Evolutionary conservation across 2,888 invertebrate genomes (phyloP), one percentile per base, ranked within the genome.

Genomic region (Metalampra italica): DNA sequence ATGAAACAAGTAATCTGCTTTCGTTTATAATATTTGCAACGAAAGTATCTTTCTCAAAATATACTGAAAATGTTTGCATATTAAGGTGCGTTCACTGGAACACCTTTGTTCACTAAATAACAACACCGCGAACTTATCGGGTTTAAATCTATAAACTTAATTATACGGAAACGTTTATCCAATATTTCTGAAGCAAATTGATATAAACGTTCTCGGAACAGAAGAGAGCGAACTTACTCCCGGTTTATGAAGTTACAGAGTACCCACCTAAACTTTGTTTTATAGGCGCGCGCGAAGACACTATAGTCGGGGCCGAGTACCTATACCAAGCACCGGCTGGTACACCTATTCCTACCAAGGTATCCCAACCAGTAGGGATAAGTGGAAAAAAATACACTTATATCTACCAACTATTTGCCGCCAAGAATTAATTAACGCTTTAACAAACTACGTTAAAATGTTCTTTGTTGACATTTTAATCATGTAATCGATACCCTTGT

Each of bases 141-240:
- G 39, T 49, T 47, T 39, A 43, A 39, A 45, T 40, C 41, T 49
- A 32, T 53, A 70, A 22, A 62, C 66, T 70, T 59, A 60, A 59
- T 62, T 61, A 52, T 52, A 53, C 59, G 50, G 55, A 50, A 74
- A 66, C 66, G 71, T 73, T 76, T 75, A 75, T 74, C 64, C 67
- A 76, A 77, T 78, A 75, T 70, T 68, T 75, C 66, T 63, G 67
- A 70, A 62, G 64, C 61, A 76, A 78, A 80, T 76, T 76, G 75
- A 75, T 73, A 73, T 68, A 73, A 78, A 72, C 68, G 66, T 66
- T 68, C 63, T 58, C 64, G 66, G 66, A 62, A 64, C 62, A 56
- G 64, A 60, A 62, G 62, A 68, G 66, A 67, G 64, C 54, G 62
- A 75, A 74, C 67, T 77, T 68, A 47, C 57, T 57, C 50, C 49